Conservation (phyloP, 2,113 vertebrate species). For the Ardeotis arabs region DNA sequence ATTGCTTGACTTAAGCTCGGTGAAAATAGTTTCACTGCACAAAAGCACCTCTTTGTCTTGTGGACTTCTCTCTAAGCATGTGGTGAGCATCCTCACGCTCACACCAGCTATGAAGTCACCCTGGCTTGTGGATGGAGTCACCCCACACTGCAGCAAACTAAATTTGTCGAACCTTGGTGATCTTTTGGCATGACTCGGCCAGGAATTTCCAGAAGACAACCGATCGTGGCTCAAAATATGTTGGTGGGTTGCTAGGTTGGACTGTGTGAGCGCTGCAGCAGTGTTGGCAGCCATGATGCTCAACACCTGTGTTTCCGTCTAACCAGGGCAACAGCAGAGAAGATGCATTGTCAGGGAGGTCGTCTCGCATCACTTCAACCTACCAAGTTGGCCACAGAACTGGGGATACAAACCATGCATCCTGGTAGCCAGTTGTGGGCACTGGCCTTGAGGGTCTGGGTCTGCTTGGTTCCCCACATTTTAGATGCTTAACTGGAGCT, state of each 20-base stretch:
- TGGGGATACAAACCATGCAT: rapidly evolving
- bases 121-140: neutral
- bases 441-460: neutral
- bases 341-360: rapidly evolving
- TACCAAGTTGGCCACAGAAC: neutral
- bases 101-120: neutral
- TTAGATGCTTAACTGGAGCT: neutral
- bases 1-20: slow-evolving; percentile 69
- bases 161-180: neutral
- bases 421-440: neutral
- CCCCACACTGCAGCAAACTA: neutral
- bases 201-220: slow-evolving; percentile 54
- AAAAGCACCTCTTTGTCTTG: slow-evolving; percentile 41
- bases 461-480: neutral
- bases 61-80: neutral
- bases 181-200: neutral
- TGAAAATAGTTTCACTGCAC: slow-evolving; percentile 47
- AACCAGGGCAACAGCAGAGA: neutral
- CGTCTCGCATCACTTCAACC: neutral
- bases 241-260: neutral
- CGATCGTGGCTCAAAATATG: neutral
- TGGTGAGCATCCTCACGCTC: neutral
- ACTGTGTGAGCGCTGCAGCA: rapidly evolving
- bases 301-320: neutral
- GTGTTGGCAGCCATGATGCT: neutral